Evolutionary conservation across 2,888 invertebrate genomes (phyloP).

Genomic region (Rambutsinella grinnellia): DNA sequence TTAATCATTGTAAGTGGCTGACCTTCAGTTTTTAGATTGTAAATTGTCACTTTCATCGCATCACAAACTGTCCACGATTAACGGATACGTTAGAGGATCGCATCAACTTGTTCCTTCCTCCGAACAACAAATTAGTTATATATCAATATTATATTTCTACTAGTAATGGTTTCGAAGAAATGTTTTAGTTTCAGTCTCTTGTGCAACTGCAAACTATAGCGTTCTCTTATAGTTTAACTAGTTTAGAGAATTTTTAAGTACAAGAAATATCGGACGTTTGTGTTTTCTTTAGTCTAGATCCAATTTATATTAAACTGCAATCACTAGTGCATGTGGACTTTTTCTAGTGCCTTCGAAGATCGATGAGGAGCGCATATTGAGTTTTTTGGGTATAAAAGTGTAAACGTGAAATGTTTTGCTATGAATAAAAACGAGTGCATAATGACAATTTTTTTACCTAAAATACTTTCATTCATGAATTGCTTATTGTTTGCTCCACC

Average conservation of each 20-base stretch:
- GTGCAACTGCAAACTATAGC: background rate
- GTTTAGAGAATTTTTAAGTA: background rate
- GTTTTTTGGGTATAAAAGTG: background rate
- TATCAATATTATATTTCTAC: background rate
- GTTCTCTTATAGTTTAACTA: background rate
- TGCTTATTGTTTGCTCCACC: too few species aligned
- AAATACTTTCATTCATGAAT: background rate
- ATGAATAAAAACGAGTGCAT: background rate
- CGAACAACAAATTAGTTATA: too few species aligned
- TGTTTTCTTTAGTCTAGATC: background rate
- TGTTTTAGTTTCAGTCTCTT: too few species aligned
- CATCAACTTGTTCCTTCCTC: too few species aligned
- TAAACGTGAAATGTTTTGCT: background rate
- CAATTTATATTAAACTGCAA: background rate
- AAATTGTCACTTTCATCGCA: background rate
- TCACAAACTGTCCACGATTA: background rate
- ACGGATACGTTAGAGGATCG: too few species aligned
- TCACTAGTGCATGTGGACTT: conserved; percentile 15
- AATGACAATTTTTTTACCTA: background rate
- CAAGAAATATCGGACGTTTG: background rate
- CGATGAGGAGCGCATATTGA: background rate
- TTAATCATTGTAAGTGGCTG: too few species aligned
- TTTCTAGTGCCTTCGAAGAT: conserved; percentile 20
- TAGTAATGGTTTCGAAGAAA: background rate
- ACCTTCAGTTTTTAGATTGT: background rate